A percentile compares a stretch with the other conserved stretches of the same genome.
These are phyloP conservation scores for Drosophila recens DNA, from an alignment of 2,888 invertebrate genomes.

Conservation along the genomic window DNA sequence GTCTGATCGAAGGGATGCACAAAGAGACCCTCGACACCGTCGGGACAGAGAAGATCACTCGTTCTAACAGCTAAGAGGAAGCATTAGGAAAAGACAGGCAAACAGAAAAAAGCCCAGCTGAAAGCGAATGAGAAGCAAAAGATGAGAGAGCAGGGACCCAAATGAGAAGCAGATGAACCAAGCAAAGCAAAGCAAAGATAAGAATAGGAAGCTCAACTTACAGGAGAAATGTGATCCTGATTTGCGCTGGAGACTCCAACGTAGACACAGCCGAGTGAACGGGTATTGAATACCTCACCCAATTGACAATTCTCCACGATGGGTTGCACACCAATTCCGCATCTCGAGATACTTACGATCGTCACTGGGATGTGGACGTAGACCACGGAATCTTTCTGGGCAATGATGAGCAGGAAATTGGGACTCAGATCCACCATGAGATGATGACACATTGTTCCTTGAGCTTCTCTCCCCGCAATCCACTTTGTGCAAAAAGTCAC, in stretches of 20 bases:
- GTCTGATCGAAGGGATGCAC: constrained; percentile 88
- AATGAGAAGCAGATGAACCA: constrained; percentile 61
- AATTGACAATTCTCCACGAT: constrained; percentile 87
- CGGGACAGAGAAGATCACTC: constrained; percentile 84
- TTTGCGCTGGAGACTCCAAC: background rate
- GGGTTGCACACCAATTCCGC: constrained; percentile 86
- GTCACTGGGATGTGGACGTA: constrained; percentile 87
- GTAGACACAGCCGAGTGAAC: constrained; percentile 85
- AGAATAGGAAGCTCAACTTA: constrained; percentile 62
- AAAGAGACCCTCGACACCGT: constrained; percentile 86
- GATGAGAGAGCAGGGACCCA: constrained; percentile 26
- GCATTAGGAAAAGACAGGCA: constrained; percentile 17
- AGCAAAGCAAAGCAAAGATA: constrained; percentile 15
- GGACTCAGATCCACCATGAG: background rate
- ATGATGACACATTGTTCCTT: background rate
- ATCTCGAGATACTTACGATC: constrained; percentile 82
- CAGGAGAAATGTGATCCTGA: constrained; percentile 37
- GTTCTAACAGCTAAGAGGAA: constrained; percentile 14
- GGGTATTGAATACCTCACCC: constrained; percentile 88
- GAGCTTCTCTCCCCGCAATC: constrained; percentile 83
- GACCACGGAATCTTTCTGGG: constrained; percentile 85
- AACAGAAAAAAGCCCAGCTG: constrained; percentile 6
- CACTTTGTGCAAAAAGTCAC: constrained; percentile 88
- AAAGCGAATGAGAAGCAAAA: constrained; percentile 47
- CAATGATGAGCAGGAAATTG: constrained; percentile 71